Evolutionary conservation across 2,888 invertebrate species (phyloP), one percentile per base, ranked within the genome.

Genomic region (Caenorhabditis macrosperma): DNA sequence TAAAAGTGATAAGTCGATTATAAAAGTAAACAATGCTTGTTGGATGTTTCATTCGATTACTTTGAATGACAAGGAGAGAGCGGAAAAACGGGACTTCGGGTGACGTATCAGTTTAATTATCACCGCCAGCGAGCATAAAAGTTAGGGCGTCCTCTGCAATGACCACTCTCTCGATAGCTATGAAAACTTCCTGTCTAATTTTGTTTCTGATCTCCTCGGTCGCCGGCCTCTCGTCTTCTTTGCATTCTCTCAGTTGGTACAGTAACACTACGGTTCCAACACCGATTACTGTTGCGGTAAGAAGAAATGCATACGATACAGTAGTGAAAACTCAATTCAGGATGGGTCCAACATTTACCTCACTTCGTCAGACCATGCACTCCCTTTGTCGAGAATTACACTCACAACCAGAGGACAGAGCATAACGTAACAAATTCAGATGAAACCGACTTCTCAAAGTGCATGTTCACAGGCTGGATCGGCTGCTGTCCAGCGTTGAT

Each of bases 291-390:
- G 50, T 35, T 22, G 26, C n/a, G 30, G 61, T 61, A 30, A 28
- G 46, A 30, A 10, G 3, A 38, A 38, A 38, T n/a, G 46, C 46
- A 3, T 7, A 2, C 17, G 5, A 46, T 10, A 20, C 10, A 4
- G 10, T 20, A 17, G 6, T 46, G 3, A n/a, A n/a, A n/a, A n/a
- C n/a, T n/a, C 15, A 2, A 15, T 35, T 50, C 26, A 66, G 57
- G 35, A 60, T 48, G 76, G 68, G 7, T 76, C 76, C 1, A 76
- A 68, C 5, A 12, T 76, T 15, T 76, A 60, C 30, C 10, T 76
- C 1, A n/a, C 61, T 12, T 68, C 67, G 2, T 38, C 33, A 2
- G 76, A 76, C 22, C 55, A 57, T 30, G 63, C 57, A 0, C 20
- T 22, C 0, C 0, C 3, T 10, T 28, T 76, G 3, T 7, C 26